Percentiles rank a stretch among this genome's conserved stretches.
phyloP scores from a whole-genome alignment of 2,888 invertebrate species.

The Drosophila atripex region DNA sequence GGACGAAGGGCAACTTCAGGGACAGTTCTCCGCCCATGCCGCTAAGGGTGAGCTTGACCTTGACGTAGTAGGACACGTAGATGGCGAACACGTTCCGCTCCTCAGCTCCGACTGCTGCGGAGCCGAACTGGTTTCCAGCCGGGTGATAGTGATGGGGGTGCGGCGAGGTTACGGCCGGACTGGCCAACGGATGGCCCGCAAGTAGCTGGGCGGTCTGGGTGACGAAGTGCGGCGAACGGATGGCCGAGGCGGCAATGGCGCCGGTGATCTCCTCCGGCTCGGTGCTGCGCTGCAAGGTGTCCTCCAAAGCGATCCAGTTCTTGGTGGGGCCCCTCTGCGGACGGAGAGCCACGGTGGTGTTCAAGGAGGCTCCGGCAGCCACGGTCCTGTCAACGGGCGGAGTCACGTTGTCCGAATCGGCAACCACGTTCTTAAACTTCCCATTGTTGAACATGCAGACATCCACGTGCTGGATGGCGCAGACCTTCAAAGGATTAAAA shows the following conservation, averaged over 20 bases:
- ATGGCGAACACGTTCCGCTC: constrained; percentile 95
- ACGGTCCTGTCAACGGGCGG: constrained; percentile 83
- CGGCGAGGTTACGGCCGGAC: constrained; percentile 66
- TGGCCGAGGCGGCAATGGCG: constrained; percentile 85
- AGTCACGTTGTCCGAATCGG: constrained; percentile 86
- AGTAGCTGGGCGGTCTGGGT: constrained; percentile 64
- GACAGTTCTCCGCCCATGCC: constrained; percentile 92
- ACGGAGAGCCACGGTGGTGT: constrained; percentile 87
- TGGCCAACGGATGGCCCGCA: constrained; percentile 56
- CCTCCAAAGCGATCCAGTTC: constrained; percentile 96
- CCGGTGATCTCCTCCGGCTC: constrained; percentile 85
- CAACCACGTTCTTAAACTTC: constrained; percentile 96
- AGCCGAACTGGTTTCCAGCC: constrained; percentile 5
- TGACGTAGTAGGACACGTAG: constrained; percentile 95
- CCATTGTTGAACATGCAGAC: constrained; percentile 98
- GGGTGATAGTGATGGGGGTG: constrained; percentile 16
- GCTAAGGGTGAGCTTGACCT: constrained; percentile 92
- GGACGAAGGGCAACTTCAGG: constrained; percentile 91
- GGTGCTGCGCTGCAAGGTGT: constrained; percentile 89
- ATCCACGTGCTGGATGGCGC: constrained; percentile 94
- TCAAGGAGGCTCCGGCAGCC: constrained; percentile 87
- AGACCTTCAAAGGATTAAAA: constrained; percentile 85
- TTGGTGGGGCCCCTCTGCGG: constrained; percentile 92
- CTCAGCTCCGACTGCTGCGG: constrained; percentile 72
- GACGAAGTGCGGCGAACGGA: constrained; percentile 83